Conservation (phyloP, 1,140 invertebrate species). For the Pantala flavescens region DNA sequence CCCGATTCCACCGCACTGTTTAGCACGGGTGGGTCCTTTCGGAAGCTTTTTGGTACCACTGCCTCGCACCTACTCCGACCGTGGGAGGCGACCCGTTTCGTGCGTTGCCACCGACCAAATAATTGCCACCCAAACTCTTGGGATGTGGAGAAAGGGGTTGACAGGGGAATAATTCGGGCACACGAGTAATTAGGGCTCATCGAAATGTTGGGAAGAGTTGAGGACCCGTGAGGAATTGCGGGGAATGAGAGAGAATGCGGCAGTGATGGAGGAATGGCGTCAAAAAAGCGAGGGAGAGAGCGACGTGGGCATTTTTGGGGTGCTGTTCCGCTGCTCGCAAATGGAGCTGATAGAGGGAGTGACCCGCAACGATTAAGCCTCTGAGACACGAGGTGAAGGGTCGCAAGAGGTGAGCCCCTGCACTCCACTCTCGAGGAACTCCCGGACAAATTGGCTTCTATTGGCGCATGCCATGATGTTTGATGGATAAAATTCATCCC, state of each 20-base stretch:
- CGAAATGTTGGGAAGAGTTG: background rate
- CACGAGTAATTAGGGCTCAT: constrained; percentile 3
- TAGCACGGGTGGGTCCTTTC: background rate
- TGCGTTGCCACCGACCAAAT: background rate
- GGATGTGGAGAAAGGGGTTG: background rate
- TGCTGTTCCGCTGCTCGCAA: no score
- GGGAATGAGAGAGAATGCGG: background rate
- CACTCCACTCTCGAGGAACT: no score
- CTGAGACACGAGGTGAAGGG: no score
- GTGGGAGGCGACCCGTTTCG: background rate
- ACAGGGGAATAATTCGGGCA: constrained; percentile 3
- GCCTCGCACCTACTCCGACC: background rate
- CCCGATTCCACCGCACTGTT: background rate
- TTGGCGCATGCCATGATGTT: no score
- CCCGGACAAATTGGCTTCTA: no score
- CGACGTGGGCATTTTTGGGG: no score
- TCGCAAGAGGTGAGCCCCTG: no score
- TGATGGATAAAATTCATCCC: no score
- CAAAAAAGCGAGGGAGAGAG: no score
- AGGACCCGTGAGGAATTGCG: background rate
- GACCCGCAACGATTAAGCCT: no score
- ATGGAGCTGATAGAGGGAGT: no score
- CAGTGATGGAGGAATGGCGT: no score
- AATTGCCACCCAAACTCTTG: background rate
- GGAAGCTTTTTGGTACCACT: background rate